Base-by-base conservation (phyloP, 1,140 invertebrate genomes). In the Listronotus oregonensis region DNA sequence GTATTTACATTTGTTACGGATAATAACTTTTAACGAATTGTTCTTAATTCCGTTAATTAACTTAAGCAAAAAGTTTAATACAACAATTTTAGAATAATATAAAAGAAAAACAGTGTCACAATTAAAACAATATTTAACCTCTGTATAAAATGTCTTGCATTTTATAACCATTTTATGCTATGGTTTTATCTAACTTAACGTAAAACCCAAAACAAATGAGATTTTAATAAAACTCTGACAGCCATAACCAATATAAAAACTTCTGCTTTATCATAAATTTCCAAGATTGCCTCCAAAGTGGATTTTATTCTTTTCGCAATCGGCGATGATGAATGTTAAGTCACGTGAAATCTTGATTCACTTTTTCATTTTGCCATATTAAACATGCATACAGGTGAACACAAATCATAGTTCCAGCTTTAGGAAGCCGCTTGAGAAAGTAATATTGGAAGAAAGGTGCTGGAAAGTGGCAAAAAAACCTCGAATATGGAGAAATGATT, bases 351-450 rank as follows among this genome's bases (percentile, higher is more conserved):
- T 51, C 60, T 66, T 55, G 57, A 61, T 66, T 66, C 56, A 65
- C 51, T 67, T 67, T 67, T 67, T 67, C 65, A 67, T 67, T 63
- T 61, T 63, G 44, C 58, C 58, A 62, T 67, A 67, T 67, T 67
- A 67, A 67, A 67, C 65, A 67, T 67, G 65, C 65, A 67, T 63
- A 63, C 65, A 67, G 65, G 65, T 67, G 58, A 57, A 63, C 60
- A 67, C 58, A 67, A 67, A 67, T 67, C 65, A 67, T 63, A 51
- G 56, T 54, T 64, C 15, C 40, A 54, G 50, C 43, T 12, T 43
- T 59, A 54, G 49, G 51, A 57, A 64, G 32, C 51, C 32, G 52
- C 34, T 66, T 49, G 40, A 39, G 57, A 66, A 66, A 32, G 50
- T 66, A 62, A 65, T 66, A 66, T 61, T 40, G 44, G 46, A 8